Evolutionary conservation across 1,140 invertebrate species (phyloP), one percentile per base, ranked within the genome.

Genomic region (Drosophila kanapiae): DNA sequence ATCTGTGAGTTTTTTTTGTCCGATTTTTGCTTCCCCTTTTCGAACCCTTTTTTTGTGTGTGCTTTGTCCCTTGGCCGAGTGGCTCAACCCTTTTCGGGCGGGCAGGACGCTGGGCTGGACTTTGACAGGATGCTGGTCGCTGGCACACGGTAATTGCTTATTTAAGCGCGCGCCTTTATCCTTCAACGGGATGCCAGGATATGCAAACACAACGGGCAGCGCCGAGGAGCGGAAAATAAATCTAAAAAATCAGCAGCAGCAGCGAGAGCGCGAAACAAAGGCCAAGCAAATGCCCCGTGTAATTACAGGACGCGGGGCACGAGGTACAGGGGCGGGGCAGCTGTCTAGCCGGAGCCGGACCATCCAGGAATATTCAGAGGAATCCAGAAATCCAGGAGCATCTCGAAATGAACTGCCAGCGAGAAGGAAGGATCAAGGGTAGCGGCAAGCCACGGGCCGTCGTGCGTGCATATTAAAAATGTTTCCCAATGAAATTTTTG

Each of bases 391-490:
- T 38, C 70, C 59, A 75, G 59, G n/a, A 60, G 69, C 57, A 76
- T 72, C 82, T 61, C 79, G 70, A 48, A 76, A 86, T 87, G 75
- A 86, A 87, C 82, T 88, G 83, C 29, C 35, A 27, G 56, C 35
- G 38, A 60, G 33, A 23, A 57, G 42, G 14, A 14, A 56, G 61
- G 61, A 27, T 65, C 11, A 35, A 54, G 67, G 48, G 62, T 65
- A 43, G 37, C 14, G 38, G 38, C 68, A 48, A 65, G 62, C 63
- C 78, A 62, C 74, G 74, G 63, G 62, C 70, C 72, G 61, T 78
- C 67, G 79, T 90, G 85, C 85, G 85, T 88, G 85, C 84, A 88
- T 88, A 88, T 90, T 88, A 88, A 88, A 88, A 88, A 90, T 88
- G 78, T 84, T 88, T 83, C 80, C 37, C 49, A 75, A 71, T 68